A percentile compares a stretch with the other conserved stretches of the same genome.
Evolutionary conservation across 2,888 invertebrate species (phyloP).

Genomic region (Drosophila cognata): DNA sequence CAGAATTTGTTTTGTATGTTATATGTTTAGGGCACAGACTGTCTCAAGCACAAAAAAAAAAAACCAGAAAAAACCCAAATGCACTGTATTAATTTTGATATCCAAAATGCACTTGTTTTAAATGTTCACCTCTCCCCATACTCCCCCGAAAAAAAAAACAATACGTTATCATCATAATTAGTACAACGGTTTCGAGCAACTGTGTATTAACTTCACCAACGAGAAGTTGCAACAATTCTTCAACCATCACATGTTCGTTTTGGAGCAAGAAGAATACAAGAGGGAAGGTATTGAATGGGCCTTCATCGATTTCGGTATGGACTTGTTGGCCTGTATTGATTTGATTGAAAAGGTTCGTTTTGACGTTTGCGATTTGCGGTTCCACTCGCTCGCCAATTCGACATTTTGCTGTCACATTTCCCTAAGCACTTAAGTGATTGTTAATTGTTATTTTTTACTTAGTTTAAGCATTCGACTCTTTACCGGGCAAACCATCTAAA

Average conservation of each 20-base stretch:
- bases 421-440: conserved; percentile 47
- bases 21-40: conserved; percentile 22
- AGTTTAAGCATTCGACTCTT: conserved; percentile 5
- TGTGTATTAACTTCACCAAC: conserved; percentile 99
- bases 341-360: conserved; percentile 96
- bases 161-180: conserved; percentile 83
- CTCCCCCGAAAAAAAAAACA: not conserved
- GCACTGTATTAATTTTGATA: conserved; percentile 26
- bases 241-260: conserved; percentile 99
- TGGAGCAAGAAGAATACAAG: conserved; percentile 99
- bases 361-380: conserved; percentile 22
- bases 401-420: conserved; percentile 34
- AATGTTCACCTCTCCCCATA: conserved; percentile 51
- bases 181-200: conserved; percentile 99
- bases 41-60: not conserved
- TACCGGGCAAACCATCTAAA: conserved; percentile 66
- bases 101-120: conserved; percentile 47
- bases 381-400: conserved; percentile 13
- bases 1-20: conserved; percentile 25
- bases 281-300: conserved; percentile 98
- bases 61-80: conserved; percentile 10
- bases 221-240: conserved; percentile 99
- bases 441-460: conserved; percentile 17
- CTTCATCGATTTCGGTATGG: conserved; percentile 99
- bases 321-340: conserved; percentile 98